Base-by-base conservation (phyloP, 1,140 invertebrate genomes). In the Achroia grisella region DNA sequence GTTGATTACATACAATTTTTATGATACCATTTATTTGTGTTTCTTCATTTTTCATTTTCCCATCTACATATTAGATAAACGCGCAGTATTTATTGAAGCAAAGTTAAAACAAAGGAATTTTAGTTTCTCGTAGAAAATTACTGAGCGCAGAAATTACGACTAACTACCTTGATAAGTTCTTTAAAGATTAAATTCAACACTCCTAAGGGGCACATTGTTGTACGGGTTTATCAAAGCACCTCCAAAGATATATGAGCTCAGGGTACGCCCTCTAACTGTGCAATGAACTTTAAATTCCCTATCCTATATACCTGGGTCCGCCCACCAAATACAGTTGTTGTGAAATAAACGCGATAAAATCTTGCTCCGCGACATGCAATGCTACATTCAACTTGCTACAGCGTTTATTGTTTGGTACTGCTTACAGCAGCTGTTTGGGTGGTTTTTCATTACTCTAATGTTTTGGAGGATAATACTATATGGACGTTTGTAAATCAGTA, bases 241-340 rank as follows among this genome's bases (percentile, higher is more conserved):
- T 57, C 55, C 52, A 48, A 61, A 71, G 65, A 79, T 79, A 76
- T 79, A 79, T 58, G 63, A 62, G 57, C 51, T 41, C 33, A 39
- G 44, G 60, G 42, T 48, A 68, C 75, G 63, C 73, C 76, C 63
- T 67, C 67, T 62, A 62, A 54, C 69, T 71, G 72, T 66, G 71
- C 76, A 71, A 69, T 77, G 69, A 77, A 80, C 76, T 77, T 80
- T 73, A 77, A 77, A 76, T 70, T 68, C 65, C 67, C 70, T 70
- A 68, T 62, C 67, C 70, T 72, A 70, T 53, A 69, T 67, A 77
- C 76, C 76, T 80, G 73, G 43, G 48, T 42, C 64, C 71, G 70
- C 73, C 70, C 73, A 71, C 64, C 57, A 60, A 70, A 73, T 77
- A 71, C 62, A 77, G 68, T 74, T 75, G 72, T 75, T 74, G 56